A percentile compares a stretch with the other conserved stretches of the same genome.
Conservation (phyloP, 2,888 invertebrate genomes). For the Macaria notata region DNA sequence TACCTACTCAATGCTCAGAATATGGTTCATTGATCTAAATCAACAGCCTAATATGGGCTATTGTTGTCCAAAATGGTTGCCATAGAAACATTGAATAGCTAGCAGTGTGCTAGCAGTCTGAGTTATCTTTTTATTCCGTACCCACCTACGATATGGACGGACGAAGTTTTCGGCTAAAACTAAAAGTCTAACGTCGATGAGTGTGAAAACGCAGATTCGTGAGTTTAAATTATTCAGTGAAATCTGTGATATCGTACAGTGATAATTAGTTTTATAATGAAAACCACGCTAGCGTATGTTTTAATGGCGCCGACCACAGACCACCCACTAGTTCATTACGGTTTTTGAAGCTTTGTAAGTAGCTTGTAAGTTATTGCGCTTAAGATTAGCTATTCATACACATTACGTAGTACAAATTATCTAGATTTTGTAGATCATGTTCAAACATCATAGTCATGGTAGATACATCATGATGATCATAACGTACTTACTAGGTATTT, state of each 20-base stretch:
- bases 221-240: conserved; percentile 36
- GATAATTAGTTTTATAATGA: conserved; percentile 12
- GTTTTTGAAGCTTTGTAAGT: conserved; percentile 21
- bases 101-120: conserved; percentile 23
- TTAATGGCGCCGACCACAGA: conserved; percentile 8
- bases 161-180: conserved; percentile 15
- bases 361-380: conserved; percentile 10
- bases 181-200: conserved; percentile 33
- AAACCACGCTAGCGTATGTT: conserved; percentile 18
- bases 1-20: neutral
- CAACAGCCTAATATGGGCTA: conserved; percentile 24
- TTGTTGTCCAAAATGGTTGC: conserved; percentile 66
- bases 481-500: no score
- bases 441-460: no score
- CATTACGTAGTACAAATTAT: no score
- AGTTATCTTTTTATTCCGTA: conserved; percentile 34
- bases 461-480: no score
- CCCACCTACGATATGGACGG: conserved; percentile 29
- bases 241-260: conserved; percentile 26
- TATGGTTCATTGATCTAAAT: conserved; percentile 18
- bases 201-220: conserved; percentile 39
- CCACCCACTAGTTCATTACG: conserved; percentile 19
- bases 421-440: no score
- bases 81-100: conserved; percentile 76
- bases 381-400: neutral